Conservation (phyloP, 1,140 invertebrate genomes). For the Listronotus bonariensis region DNA sequence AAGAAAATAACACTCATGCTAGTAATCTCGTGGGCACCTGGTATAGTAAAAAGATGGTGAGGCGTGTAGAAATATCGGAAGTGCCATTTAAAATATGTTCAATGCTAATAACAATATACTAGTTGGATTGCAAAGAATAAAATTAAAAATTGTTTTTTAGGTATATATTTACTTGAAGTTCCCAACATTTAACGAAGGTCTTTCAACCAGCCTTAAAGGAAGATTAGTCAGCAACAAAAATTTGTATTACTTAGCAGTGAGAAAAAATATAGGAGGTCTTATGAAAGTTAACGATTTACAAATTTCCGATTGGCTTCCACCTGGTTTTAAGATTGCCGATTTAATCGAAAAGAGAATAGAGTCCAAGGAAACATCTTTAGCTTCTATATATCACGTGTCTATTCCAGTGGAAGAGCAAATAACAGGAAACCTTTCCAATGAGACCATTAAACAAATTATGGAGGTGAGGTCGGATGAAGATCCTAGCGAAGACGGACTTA, state of each 20-base stretch:
- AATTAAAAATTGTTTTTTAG: slow-evolving; percentile 12
- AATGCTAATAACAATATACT: no score
- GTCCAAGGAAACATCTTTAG: slow-evolving; percentile 35
- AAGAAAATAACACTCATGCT: no score
- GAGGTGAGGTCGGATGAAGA: slow-evolving; percentile 37
- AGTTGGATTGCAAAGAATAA: no score
- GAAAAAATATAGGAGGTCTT: slow-evolving; percentile 60
- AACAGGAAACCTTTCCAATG: slow-evolving; percentile 51
- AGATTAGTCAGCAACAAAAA: slow-evolving; percentile 83
- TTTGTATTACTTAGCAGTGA: slow-evolving; percentile 68
- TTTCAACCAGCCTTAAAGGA: slow-evolving; percentile 74
- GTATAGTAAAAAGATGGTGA: no score
- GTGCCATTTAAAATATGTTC: no score
- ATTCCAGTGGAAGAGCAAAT: slow-evolving; percentile 56
- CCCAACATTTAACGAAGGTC: slow-evolving; percentile 73
- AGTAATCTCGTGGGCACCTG: no score
- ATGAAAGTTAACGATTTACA: slow-evolving; percentile 67
- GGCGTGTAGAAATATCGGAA: no score
- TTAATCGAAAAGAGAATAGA: slow-evolving; percentile 34
- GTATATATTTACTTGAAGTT: slow-evolving; percentile 72
- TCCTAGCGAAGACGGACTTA: slow-evolving; percentile 39
- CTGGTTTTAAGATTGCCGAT: slow-evolving; percentile 62
- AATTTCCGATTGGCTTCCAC: slow-evolving; percentile 69
- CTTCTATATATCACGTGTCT: slow-evolving; percentile 55
- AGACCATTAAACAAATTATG: slow-evolving; percentile 34